A percentile compares a stretch with the other conserved stretches of the same genome.
Conservation (phyloP, 1,140 invertebrate genomes). For the Adelges cooleyi region DNA sequence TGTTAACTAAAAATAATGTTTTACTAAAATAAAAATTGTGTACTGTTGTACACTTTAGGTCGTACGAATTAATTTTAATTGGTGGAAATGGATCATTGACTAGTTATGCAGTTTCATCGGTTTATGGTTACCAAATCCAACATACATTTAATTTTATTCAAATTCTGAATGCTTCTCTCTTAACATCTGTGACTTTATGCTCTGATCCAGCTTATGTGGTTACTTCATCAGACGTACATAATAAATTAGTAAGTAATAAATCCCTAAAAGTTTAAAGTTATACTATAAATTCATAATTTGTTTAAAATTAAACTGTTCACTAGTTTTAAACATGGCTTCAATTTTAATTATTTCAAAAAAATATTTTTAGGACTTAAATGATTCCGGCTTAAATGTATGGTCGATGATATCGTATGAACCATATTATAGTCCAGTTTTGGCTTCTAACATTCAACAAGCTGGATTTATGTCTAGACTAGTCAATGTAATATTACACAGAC, state of each 20-base stretch:
- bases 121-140: constrained; percentile 23
- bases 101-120: constrained; percentile 13
- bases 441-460: neutral
- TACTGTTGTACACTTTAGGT: constrained; percentile 7
- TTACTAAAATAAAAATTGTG: neutral
- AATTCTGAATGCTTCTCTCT: neutral
- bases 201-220: constrained; percentile 8
- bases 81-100: constrained; percentile 22
- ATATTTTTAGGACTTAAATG: constrained; percentile 21
- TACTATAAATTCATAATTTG: too few relatives aligned
- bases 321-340: too few relatives aligned
- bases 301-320: too few relatives aligned
- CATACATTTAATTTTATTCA: constrained; percentile 18
- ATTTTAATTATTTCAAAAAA: too few relatives aligned
- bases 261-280: neutral
- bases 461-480: neutral
- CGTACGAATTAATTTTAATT: constrained; percentile 24
- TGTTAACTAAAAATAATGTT: neutral
- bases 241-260: constrained; percentile 4
- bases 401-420: constrained; percentile 21
- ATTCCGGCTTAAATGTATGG: constrained; percentile 20
- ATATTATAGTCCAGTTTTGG: constrained; percentile 11
- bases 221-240: constrained; percentile 2
- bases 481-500: constrained; percentile 1
- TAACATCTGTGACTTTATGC: constrained; percentile 2